Evolutionary conservation across 1,140 invertebrate genomes (phyloP), one percentile per base, ranked within the genome.

Genomic region (Bombus turneri): DNA sequence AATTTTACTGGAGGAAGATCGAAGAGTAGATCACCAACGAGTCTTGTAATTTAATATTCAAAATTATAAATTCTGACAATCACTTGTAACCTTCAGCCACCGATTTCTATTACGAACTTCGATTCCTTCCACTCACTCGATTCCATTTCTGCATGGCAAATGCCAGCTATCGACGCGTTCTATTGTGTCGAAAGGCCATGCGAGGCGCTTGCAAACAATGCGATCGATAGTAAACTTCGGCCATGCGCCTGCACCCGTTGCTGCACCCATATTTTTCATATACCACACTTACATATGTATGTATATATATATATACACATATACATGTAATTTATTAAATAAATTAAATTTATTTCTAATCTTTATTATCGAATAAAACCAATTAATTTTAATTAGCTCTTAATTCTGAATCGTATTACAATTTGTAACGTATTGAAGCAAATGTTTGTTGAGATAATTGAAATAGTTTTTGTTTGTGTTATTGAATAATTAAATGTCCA

Each of bases 221-320:
- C 75, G 75, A 79, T 85, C 83, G 83, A 85, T 85, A 59, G 28
- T 18, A 39, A 72, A 57, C n/a, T 72, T 72, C 83, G 53, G 34
- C 47, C 68, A 80, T 80, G 76, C 83, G 76, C 76, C 76, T 72
- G 76, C 68, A 80, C 31, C 76, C 47, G 53, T 79, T 66, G 34
- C 28, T 77, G 81, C 64, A 83, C 12, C 34, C 62, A 22, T 25
- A 76, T 37, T n/a, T n/a, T 59, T 59, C 37, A 9, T 43, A 4
- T 18, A 37, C 28, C 41, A 9, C 25, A 5, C 6, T 25, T 62
- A 62, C 28, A 13, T 59, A 2, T 8, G 8, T 41, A 39, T 31
- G 5, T 39, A 22, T 5, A 0, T 39, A 0, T 31, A 9, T 31
- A 34, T 34, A 34, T 53, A 66, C 6, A 18, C 6, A 15, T 15